Base-by-base conservation (phyloP, 2,113 vertebrate species). In the Neotoma lepida region DNA sequence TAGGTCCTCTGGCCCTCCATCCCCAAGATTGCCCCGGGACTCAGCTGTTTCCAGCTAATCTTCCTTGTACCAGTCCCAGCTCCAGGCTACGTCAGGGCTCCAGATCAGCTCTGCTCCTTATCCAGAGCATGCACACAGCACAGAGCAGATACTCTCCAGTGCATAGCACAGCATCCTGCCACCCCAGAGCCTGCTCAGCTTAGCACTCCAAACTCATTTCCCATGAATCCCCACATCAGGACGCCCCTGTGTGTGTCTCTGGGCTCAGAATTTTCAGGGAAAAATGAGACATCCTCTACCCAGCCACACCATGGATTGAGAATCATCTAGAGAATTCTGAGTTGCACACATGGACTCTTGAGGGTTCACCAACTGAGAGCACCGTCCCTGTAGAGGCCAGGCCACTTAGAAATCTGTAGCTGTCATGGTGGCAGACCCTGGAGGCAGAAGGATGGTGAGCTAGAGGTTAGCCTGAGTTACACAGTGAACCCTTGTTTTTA, bases 121-220 rank as follows among this genome's bases (percentile, higher is more conserved):
- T 0, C 17, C 18, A 13, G 3, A 9, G 20, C 2, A 2, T 20
- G 26, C 1, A 4, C 15, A 41, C 13, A 30, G 17, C 61, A 35
- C 28, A n/a, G 39, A 39, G 46, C 58, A 54, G 2, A 9, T n/a
- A 6, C 20, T 33, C 1, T 0, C n/a, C 8, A 3, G 9, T 26
- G 35, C 18, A 33, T 26, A 18, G 58, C 44, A 7, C 24, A 24
- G 15, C 51, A 14, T 17, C 68, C 41, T 0, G 4, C 14, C 33
- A n/a, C 3, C 13, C 22, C 28, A 17, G 20, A 46, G 10, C 30
- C 71, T 24, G 0, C 51, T 81, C 7, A 2, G 39, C 26, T 33
- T 3, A 24, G 8, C 26, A 17, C 74, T 63, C 66, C 17, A 8
- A 8, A 22, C 44, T 24, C 18, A 2, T 20, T 18, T 61, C 44